Base-by-base conservation (phyloP, 2,113 vertebrate species). In the Limanda limanda region DNA sequence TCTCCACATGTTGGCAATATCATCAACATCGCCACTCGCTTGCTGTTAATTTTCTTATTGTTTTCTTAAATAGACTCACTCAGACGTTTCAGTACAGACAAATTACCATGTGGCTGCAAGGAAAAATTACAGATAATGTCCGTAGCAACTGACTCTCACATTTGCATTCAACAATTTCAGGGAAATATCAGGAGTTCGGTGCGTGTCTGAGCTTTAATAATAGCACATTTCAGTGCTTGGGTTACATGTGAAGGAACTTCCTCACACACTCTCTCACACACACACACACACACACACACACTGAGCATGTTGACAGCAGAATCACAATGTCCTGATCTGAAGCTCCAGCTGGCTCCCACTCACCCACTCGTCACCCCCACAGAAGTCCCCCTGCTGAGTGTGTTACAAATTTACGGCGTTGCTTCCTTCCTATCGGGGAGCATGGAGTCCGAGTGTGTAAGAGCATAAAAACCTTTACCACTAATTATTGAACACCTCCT, bases 351-450 rank as follows among this genome's bases (percentile, higher is more conserved):
- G 2, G 27, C 31, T 61, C 59, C 18, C 25, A 35, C 27, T 35
- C 18, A 13, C 5, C 42, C 61, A 23, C 21, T 8, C n/a, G 7
- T 24, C 45, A 62, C 23, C 20, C 11, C 47, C 63, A 12, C 73
- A 80, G 59, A 80, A 71, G 77, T 74, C 47, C 61, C 65, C 76
- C 47, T 35, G 69, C 63, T 70, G 78, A 82, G 75, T 68, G 64
- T 59, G 66, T 52, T 60, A 79, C 79, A 83, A 51, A 71, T 89
- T 82, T 84, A 82, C 78, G 86, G 77, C 62, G 54, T 35, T 25
- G 65, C 55, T 83, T 83, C 75, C 79, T 83, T 85, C 75, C 79
- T 72, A 48, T 72, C 12, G 40, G 12, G 5, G 42, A 74, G 51
- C 4, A 20, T 25, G 11, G 6, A 3, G 20, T 56, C 68, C 7